A percentile compares a stretch with the other conserved stretches of the same genome.
Evolutionary conservation across 2,797 vertebrate genomes (phyloP).

Genomic region (Trachops cirrhosus): DNA sequence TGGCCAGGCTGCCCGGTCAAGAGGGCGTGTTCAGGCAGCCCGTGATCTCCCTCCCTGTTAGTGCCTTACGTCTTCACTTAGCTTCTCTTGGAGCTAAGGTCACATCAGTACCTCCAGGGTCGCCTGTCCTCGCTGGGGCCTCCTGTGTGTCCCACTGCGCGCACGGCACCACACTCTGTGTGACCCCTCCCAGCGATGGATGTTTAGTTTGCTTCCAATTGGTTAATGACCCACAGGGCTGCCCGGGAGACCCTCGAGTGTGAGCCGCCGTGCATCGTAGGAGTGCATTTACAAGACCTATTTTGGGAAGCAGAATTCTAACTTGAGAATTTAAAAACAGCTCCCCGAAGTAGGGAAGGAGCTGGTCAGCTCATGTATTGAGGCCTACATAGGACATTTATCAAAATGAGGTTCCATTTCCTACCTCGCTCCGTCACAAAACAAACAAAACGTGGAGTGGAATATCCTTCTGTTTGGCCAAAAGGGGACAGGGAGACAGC

Average conservation of each 20-base stretch:
- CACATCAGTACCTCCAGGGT: too few species aligned
- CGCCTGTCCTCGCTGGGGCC: not conserved
- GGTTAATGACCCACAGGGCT: not conserved
- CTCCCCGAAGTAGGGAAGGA: not conserved
- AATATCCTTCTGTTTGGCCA: not conserved
- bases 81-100: not conserved
- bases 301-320: not conserved
- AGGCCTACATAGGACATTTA: not conserved
- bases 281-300: not conserved
- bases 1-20: not conserved
- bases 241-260: not conserved
- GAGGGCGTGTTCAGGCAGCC: not conserved
- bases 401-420: not conserved
- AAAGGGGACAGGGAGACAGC: not conserved
- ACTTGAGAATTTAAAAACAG: not conserved
- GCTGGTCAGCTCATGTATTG: too few species aligned
- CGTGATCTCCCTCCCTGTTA: not conserved
- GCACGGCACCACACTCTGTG: not conserved
- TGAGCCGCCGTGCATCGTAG: fast-evolving
- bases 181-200: not conserved
- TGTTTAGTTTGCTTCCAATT: not conserved
- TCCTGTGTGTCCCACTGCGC: not conserved
- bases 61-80: not conserved
- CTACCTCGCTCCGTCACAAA: not conserved
- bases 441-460: not conserved